Evolutionary conservation across 2,113 vertebrate species (phyloP), one percentile per base, ranked within the genome.

Genomic region (Circaetus gallicus): DNA sequence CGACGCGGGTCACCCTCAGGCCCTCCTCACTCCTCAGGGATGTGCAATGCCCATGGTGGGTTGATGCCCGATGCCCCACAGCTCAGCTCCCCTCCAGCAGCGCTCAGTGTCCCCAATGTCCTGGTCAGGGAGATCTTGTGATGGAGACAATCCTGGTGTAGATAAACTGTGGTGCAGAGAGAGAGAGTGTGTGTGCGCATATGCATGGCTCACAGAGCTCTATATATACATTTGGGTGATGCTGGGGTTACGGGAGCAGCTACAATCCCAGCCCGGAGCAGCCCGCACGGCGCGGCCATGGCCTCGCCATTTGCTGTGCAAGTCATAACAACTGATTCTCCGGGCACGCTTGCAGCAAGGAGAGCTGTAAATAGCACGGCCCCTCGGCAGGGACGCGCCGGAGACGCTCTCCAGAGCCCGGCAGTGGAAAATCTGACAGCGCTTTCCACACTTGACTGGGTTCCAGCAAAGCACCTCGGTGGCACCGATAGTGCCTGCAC

Each of bases 371-470:
- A 97, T 96, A 97, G 97, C 88, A 15, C 16, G 0, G 79, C 58
- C 70, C 67, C 59, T 56, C 6, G 4, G 42, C 22, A 4, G 86
- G 84, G 87, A 71, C 70, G 96, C 26, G 97, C 94, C 0, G 0
- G 92, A 97, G 96, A 97, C 28, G 14, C 79, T 98, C 76, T 94
- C 90, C 97, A 97, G 97, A 95, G 95, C 91, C 66, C 19, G 12
- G 85, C 96, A 96, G 94, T 96, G 97, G 97, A 97, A 97, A 97
- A 96, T 97, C 67, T 97, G 97, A 97, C 97, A 89, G 95, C 1
- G 45, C 96, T 97, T 79, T 96, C 88, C 72, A 84, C 96, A 94
- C 92, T 95, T 96, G 97, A 93, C 94, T 42, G 90, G 58, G 32
- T 65, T 83, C 97, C 97, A 97, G 96, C 90, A 69, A 66, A 93